Base-by-base conservation (phyloP, 1,140 invertebrate species). In the Temnothorax curvispinosus region DNA sequence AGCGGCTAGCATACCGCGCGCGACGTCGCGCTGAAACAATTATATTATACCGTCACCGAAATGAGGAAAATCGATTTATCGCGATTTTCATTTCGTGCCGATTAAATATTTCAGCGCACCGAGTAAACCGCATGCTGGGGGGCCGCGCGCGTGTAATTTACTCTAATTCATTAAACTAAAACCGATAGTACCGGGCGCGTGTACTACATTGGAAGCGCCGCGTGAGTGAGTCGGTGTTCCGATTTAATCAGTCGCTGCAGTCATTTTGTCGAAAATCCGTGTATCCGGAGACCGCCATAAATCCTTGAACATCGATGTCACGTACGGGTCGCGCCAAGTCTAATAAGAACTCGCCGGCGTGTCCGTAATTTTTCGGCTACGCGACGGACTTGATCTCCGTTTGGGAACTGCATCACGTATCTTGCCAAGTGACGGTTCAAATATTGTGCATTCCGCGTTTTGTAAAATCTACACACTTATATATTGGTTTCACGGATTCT, bases 141-240 rank as follows among this genome's bases (percentile, higher is more conserved):
- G 65, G 3, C 0, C 13, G 11, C 47, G 50, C 38, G 32, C 35
- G 41, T 69, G 62, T 87, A 87, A 90, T 89, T 89, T 89, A 89
- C 69, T 52, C 56, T 90, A 90, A 90, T 90, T 88, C 84, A 89
- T 90, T 89, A 80, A 62, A 58, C 71, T 72, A 76, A 88, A 89
- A 89, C 72, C 78, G 47, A 89, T 88, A 85, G 60, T 15, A 50
- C 62, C 62, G 44, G 38, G 38, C 21, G 56, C 65, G 41, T 78
- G 81, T 85, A 85, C 54, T 62, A 65, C 64, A 81, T 84, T 75
- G 65, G 52, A 75, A 77, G 58, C 35, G 41, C 8, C 3, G 32
- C 47, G 47, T 52, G 41, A 71, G 72, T 85, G 82, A 27, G 27
- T 35, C 50, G 72, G 18, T 52, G 44, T 85, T 54, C n/a, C 41